Evolutionary conservation across 1,140 invertebrate species (phyloP).

Genomic region (Panulirus ornatus): DNA sequence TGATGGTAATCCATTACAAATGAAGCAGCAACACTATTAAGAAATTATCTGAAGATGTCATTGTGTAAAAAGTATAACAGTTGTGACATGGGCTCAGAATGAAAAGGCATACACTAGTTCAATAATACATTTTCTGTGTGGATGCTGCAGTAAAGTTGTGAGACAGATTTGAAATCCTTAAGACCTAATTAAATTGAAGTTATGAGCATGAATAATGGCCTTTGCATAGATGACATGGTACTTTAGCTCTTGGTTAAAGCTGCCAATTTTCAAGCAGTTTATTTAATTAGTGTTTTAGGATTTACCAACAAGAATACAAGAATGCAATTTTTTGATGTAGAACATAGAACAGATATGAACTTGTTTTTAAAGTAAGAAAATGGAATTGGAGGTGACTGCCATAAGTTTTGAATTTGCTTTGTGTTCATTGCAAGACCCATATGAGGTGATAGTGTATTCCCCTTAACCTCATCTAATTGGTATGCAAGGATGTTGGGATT

Average conservation of each 20-base stretch:
- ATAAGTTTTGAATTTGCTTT: constrained; percentile 21
- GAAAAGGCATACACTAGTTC: no score
- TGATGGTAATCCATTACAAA: not conserved
- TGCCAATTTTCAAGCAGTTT: not conserved
- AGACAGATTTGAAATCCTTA: no score
- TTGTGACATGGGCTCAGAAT: no score
- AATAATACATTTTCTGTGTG: no score
- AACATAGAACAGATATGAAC: no score
- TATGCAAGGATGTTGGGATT: no score
- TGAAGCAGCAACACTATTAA: not conserved
- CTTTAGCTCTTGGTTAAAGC: not conserved
- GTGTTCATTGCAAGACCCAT: not conserved
- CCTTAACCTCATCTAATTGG: no score
- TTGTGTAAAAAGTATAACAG: constrained; percentile 15
- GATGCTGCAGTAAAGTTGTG: not conserved
- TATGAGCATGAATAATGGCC: no score
- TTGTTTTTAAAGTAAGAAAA: no score
- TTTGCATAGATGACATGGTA: not conserved
- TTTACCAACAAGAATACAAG: not conserved
- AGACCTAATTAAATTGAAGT: no score
- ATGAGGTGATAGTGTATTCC: constrained; percentile 36
- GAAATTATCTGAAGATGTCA: not conserved
- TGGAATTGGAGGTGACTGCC: not conserved
- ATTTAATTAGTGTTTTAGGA: constrained; percentile 1
- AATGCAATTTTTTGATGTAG: no score